These are phyloP conservation scores for Crotalus tigris DNA, from an alignment of 2,113 vertebrate genomes.

Conservation along the genomic window DNA sequence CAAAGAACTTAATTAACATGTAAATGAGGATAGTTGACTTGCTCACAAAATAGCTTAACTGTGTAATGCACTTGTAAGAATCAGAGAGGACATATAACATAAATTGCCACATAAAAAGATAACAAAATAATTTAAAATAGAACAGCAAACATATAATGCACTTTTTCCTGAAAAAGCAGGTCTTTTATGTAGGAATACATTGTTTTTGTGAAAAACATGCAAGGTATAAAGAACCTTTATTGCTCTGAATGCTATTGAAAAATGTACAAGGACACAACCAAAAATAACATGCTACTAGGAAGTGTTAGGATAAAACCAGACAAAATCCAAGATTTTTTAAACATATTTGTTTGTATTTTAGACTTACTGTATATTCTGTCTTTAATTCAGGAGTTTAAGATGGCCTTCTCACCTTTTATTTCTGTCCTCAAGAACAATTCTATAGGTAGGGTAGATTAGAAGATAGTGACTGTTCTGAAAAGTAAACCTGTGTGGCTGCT, in stretches of 20 bases:
- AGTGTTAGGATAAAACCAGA: neutral
- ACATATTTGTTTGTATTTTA: no score
- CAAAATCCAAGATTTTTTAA: neutral
- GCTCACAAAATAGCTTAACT: constrained; percentile 1
- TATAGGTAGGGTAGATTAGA: no score
- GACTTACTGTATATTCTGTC: no score
- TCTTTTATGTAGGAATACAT: neutral
- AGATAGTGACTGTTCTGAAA: no score
- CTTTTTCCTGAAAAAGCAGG: neutral
- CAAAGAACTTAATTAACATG: constrained; percentile 17
- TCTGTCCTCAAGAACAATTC: no score
- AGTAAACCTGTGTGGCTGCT: no score
- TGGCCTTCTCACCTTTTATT: no score
- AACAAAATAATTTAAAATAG: neutral
- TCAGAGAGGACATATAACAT: neutral
- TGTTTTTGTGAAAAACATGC: neutral
- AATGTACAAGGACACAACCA: neutral
- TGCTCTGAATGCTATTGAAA: neutral
- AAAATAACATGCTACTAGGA: neutral
- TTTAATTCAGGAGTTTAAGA: no score
- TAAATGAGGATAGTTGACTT: constrained; percentile 14
- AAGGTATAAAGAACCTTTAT: neutral
- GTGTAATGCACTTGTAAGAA: neutral
- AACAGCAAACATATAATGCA: neutral
- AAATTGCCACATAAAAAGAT: constrained; percentile 7